These are phyloP conservation scores for Clanis bilineata DNA, from an alignment of 2,888 invertebrate species.

Conservation along the genomic window DNA sequence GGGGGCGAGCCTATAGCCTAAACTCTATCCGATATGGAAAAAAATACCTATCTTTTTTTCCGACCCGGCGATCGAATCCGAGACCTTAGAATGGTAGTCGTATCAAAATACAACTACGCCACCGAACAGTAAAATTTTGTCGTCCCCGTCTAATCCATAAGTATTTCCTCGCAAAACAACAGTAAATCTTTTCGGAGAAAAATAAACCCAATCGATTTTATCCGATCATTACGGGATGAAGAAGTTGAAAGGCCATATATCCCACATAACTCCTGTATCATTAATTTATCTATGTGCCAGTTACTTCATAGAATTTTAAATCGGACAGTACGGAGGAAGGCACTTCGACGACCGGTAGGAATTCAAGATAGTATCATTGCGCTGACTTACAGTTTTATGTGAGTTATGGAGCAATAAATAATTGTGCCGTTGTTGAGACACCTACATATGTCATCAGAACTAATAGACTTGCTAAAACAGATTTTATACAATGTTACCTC, in stretches of 20 bases:
- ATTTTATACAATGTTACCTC: neutral
- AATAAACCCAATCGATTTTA: neutral
- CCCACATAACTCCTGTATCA: slow-evolving; percentile 8
- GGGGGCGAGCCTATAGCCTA: too few species aligned
- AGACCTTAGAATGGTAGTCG: too few species aligned
- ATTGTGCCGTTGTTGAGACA: slow-evolving; percentile 71
- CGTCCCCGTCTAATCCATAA: too few species aligned
- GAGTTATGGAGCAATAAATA: slow-evolving; percentile 78
- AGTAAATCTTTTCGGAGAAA: neutral
- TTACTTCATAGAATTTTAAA: slow-evolving; percentile 13
- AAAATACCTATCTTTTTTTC: too few species aligned
- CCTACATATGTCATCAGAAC: slow-evolving; percentile 68
- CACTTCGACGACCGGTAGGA: slow-evolving; percentile 49
- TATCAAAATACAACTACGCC: too few species aligned
- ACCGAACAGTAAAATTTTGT: too few species aligned
- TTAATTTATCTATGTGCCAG: slow-evolving; percentile 7
- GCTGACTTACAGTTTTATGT: slow-evolving; percentile 73
- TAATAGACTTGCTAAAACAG: slow-evolving; percentile 45
- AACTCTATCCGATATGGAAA: too few species aligned
- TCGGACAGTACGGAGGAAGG: neutral
- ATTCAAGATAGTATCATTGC: slow-evolving; percentile 72
- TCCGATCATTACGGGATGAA: slow-evolving; percentile 2
- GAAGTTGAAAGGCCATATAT: slow-evolving; percentile 8
- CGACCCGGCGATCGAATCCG: too few species aligned
- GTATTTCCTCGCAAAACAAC: too few species aligned